Conservation (phyloP, 2,888 invertebrate species). For the Hololepta plana region DNA sequence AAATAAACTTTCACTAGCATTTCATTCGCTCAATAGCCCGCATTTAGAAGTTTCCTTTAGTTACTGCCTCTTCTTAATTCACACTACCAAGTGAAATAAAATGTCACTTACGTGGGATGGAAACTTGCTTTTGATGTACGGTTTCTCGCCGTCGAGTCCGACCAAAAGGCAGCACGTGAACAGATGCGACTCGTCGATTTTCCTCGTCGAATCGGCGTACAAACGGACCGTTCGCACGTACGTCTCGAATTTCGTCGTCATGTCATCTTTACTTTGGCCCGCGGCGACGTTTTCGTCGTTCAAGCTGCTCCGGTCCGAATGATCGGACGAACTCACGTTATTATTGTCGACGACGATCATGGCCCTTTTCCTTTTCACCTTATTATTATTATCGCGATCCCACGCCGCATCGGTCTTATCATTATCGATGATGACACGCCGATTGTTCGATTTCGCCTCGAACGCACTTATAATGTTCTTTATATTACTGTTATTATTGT, state of each 20-base stretch:
- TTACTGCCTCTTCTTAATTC: too few species aligned
- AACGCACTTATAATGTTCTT: too few species aligned
- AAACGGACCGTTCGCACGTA: slow-evolving; percentile 35
- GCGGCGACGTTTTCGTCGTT: too few species aligned
- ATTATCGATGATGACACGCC: too few species aligned
- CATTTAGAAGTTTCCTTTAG: too few species aligned
- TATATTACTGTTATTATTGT: too few species aligned
- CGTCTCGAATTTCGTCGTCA: slow-evolving; percentile 20
- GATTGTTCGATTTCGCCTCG: too few species aligned
- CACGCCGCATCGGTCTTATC: too few species aligned
- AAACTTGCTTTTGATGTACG: slow-evolving; percentile 53
- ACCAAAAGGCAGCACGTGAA: slow-evolving; percentile 53
- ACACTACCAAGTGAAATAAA: slow-evolving; percentile 1
- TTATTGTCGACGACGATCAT: slow-evolving; percentile 8
- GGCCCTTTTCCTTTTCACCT: slow-evolving; percentile 4
- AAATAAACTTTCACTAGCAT: too few species aligned
- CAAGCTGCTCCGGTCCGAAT: slow-evolving; percentile 5
- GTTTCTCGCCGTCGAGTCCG: slow-evolving; percentile 44
- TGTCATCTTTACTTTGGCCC: slow-evolving; percentile 10
- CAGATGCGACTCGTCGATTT: slow-evolving; percentile 25
- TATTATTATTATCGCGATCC: slow-evolving; percentile 3
- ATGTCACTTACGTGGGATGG: slow-evolving; percentile 39
- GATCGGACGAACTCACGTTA: too few species aligned
- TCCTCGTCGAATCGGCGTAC: slow-evolving; percentile 33
- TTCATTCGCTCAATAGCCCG: too few species aligned